These are phyloP conservation scores for Iphiclides podalirius DNA, from an alignment of 2,888 invertebrate genomes.

Conservation along the genomic window DNA sequence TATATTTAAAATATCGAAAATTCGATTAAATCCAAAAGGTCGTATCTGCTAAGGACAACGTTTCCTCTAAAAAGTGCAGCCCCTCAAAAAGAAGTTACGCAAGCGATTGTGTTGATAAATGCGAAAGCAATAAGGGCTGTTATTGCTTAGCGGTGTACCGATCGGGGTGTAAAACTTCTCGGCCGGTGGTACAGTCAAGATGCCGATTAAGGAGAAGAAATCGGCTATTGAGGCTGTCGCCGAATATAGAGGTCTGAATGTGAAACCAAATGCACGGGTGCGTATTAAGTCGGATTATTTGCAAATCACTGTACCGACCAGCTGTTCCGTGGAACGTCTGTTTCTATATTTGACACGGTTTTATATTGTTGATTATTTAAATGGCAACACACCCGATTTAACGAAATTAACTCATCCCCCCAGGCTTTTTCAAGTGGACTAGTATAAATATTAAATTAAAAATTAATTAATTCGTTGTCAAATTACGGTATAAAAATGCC, in stretches of 20 bases:
- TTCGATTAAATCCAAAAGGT: slow-evolving; percentile 5
- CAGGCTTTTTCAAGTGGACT: too few relatives aligned
- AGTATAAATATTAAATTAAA: too few relatives aligned
- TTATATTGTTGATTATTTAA: too few relatives aligned
- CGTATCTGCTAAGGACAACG: slow-evolving; percentile 13
- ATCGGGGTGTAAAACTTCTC: too few relatives aligned
- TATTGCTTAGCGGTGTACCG: too few relatives aligned
- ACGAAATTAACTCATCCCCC: too few relatives aligned
- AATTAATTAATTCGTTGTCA: too few relatives aligned
- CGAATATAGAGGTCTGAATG: slow-evolving; percentile 15
- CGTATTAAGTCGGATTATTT: neutral
- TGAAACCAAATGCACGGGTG: slow-evolving; percentile 6
- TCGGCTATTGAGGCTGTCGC: slow-evolving; percentile 23
- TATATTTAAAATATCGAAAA: neutral
- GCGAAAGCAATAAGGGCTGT: too few relatives aligned
- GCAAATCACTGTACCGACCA: neutral
- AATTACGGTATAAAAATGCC: too few relatives aligned
- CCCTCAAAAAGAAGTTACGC: neutral
- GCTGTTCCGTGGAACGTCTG: neutral
- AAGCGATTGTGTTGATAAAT: too few relatives aligned
- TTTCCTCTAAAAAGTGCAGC: neutral
- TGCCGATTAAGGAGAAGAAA: slow-evolving; percentile 33
- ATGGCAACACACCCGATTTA: too few relatives aligned
- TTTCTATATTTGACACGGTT: too few relatives aligned
- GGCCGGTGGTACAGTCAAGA: slow-evolving; percentile 24